These are phyloP conservation scores for Myotis lucifugus DNA, from an alignment of 2,113 vertebrate species.

Conservation along the genomic window DNA sequence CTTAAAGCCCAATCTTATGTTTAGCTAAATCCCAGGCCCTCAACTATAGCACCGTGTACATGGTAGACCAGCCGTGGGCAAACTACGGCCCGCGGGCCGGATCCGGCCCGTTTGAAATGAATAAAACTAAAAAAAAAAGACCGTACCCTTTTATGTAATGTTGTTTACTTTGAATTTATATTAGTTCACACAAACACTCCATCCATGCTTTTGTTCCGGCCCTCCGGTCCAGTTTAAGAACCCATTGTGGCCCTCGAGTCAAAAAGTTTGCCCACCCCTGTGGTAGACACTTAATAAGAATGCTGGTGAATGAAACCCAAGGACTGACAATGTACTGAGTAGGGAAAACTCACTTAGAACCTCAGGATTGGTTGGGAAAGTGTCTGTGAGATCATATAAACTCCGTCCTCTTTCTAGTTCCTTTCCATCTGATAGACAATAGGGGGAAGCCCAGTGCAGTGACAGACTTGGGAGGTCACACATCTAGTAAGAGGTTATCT, in stretches of 20 bases:
- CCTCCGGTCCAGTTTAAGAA: no score
- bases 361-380: neutral
- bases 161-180: no score
- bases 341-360: constrained; percentile 28
- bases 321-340: neutral
- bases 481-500: neutral
- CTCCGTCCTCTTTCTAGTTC: neutral
- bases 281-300: constrained; percentile 25
- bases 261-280: no score
- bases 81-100: no score
- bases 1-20: neutral
- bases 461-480: neutral
- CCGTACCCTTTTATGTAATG: no score
- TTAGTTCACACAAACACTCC: no score
- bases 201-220: no score
- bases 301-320: constrained; percentile 40
- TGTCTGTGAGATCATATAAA: neutral
- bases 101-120: no score
- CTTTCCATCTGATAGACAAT: neutral
- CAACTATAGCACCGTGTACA: neutral
- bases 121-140: no score
- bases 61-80: no score
- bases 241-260: no score
- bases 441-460: neutral
- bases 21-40: constrained; percentile 31